These are phyloP conservation scores for Percopsis omiscomaycus DNA, from an alignment of 2,797 vertebrate genomes.

Conservation along the genomic window DNA sequence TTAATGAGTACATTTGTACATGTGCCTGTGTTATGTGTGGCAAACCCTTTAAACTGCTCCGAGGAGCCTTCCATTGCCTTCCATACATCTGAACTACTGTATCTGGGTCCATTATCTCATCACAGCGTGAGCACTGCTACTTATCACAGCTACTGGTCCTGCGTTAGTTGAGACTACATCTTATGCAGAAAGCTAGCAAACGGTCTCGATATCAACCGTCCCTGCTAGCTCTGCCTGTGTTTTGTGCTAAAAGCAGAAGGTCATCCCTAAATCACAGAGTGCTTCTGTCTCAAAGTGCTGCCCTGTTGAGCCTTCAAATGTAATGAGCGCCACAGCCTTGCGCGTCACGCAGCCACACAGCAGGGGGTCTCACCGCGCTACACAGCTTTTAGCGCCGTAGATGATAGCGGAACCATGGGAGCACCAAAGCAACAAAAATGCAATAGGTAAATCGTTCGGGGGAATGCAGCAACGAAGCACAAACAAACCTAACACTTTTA, in stretches of 20 bases:
- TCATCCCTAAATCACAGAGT: conserved; percentile 33
- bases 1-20: neutral
- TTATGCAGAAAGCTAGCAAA: conserved; percentile 30
- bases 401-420: neutral
- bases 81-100: conserved; percentile 19
- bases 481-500: too few species aligned
- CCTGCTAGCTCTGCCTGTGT: conserved; percentile 1
- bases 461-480: neutral
- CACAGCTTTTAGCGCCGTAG: conserved; percentile 2
- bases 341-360: conserved; percentile 13
- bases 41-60: conserved; percentile 16
- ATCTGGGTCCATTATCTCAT: neutral
- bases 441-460: neutral
- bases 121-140: too few species aligned
- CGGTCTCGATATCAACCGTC: conserved; percentile 24
- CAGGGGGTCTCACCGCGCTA: neutral
- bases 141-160: too few species aligned
- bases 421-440: neutral
- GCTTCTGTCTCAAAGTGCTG: conserved; percentile 10
- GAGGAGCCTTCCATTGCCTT: conserved; percentile 4
- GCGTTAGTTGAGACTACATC: neutral
- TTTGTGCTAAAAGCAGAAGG: conserved; percentile 42
- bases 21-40: too few species aligned
- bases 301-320: conserved; percentile 27
- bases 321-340: conserved; percentile 19